Evolutionary conservation across 30 jellyfish, hydroid and myxozoan species (phyloP).

Genomic region (Aurelia sp.): DNA sequence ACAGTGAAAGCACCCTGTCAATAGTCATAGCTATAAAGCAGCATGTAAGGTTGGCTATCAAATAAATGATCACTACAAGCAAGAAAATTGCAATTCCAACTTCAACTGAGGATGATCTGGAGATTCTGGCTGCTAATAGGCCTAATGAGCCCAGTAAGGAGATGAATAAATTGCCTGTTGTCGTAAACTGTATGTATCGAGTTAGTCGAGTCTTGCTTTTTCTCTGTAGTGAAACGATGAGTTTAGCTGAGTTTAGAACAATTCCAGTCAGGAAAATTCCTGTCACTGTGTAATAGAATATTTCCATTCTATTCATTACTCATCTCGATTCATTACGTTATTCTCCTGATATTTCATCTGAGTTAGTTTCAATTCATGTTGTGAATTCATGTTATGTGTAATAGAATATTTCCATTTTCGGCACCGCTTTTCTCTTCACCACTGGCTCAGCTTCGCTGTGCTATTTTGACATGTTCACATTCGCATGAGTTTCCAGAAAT

Average conservation of each 20-base stretch:
- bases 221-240: slow-evolving; percentile 6
- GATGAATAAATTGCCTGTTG: not conserved
- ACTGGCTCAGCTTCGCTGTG: too few relatives aligned
- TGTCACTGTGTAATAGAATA: not conserved
- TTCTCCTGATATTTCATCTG: not conserved
- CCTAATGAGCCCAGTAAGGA: slow-evolving; percentile 25
- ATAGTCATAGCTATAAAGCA: slow-evolving; percentile 8
- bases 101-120: slow-evolving; percentile 6
- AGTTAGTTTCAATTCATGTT: too few relatives aligned
- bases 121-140: slow-evolving; percentile 27
- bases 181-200: slow-evolving; percentile 14
- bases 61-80: not conserved
- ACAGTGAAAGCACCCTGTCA: slow-evolving; percentile 3
- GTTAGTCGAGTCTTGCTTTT: slow-evolving; percentile 1
- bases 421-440: too few relatives aligned
- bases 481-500: too few relatives aligned
- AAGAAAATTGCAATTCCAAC: slow-evolving; percentile 29
- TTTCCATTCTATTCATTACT: slow-evolving; percentile 5
- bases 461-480: too few relatives aligned
- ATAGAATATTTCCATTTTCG: not conserved
- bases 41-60: slow-evolving; percentile 4
- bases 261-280: slow-evolving; percentile 3
- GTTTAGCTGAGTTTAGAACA: slow-evolving; percentile 10
- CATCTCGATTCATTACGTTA: not conserved
- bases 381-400: not conserved